These are phyloP conservation scores for Platycnemis pennipes DNA, from an alignment of 2,888 invertebrate species.

Conservation along the genomic window DNA sequence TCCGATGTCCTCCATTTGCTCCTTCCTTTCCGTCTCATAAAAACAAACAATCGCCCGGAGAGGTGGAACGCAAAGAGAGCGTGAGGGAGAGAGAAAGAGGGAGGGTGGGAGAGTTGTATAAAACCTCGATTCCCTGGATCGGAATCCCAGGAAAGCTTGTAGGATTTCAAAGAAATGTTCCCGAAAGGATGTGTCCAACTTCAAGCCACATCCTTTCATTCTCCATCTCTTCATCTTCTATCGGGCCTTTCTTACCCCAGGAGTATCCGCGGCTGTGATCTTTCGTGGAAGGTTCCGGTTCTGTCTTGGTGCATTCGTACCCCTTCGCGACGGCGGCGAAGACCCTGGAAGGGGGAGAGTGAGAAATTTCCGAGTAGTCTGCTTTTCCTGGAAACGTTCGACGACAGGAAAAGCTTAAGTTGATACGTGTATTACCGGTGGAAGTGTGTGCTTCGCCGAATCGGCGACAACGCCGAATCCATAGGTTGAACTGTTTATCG, in stretches of 20 bases:
- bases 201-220: not conserved
- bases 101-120: not conserved
- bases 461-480: not conserved
- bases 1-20: not conserved
- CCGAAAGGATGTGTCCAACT: not conserved
- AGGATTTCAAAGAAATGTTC: not conserved
- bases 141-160: not conserved
- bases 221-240: too few relatives aligned
- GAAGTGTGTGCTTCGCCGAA: not conserved
- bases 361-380: not conserved
- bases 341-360: not conserved
- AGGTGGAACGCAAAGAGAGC: not conserved
- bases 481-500: not conserved
- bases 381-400: not conserved
- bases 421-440: not conserved
- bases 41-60: not conserved
- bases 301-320: not conserved
- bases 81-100: too few relatives aligned
- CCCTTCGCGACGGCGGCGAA: not conserved
- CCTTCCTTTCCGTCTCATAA: not conserved
- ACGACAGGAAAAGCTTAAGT: not conserved
- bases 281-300: not conserved
- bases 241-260: not conserved
- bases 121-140: not conserved
- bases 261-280: not conserved